A percentile compares a stretch with the other conserved stretches of the same genome.
Evolutionary conservation across 2,113 vertebrate genomes (phyloP).

Genomic region (Xiphophorus maculatus): DNA sequence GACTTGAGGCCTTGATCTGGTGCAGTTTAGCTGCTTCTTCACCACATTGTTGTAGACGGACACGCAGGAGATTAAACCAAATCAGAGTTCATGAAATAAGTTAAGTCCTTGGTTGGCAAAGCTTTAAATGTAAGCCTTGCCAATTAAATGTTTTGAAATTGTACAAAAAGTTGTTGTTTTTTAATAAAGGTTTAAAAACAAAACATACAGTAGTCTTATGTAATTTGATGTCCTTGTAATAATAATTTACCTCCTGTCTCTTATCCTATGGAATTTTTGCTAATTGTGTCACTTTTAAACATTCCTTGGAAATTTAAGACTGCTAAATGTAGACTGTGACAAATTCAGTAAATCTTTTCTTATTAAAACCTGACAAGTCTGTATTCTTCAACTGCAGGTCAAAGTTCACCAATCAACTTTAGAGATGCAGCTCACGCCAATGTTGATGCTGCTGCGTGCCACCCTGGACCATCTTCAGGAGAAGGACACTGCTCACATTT

Average conservation of each 20-base stretch:
- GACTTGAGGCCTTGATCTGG: neutral
- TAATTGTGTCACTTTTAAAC: too few relatives aligned
- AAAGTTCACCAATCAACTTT: slow-evolving; percentile 93
- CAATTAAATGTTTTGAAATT: neutral
- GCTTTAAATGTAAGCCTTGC: neutral
- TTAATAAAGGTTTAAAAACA: neutral
- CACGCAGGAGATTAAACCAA: neutral
- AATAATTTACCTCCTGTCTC: neutral
- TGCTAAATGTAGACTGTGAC: neutral
- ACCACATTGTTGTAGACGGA: too few relatives aligned
- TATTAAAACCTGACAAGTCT: neutral
- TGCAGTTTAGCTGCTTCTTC: neutral
- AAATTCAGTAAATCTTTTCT: too few relatives aligned
- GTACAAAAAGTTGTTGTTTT: neutral
- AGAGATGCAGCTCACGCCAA: slow-evolving; percentile 92
- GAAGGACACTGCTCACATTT: slow-evolving; percentile 93
- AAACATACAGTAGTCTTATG: neutral
- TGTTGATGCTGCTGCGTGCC: slow-evolving; percentile 89
- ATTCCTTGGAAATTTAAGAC: too few relatives aligned
- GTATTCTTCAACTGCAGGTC: slow-evolving; percentile 76
- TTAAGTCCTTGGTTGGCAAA: neutral
- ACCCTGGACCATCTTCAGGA: slow-evolving; percentile 95
- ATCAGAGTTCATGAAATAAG: neutral
- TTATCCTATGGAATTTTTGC: neutral
- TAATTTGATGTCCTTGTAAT: neutral